Evolutionary conservation across 2,797 vertebrate species (phyloP).

Genomic region (Gallinago solitaria): DNA sequence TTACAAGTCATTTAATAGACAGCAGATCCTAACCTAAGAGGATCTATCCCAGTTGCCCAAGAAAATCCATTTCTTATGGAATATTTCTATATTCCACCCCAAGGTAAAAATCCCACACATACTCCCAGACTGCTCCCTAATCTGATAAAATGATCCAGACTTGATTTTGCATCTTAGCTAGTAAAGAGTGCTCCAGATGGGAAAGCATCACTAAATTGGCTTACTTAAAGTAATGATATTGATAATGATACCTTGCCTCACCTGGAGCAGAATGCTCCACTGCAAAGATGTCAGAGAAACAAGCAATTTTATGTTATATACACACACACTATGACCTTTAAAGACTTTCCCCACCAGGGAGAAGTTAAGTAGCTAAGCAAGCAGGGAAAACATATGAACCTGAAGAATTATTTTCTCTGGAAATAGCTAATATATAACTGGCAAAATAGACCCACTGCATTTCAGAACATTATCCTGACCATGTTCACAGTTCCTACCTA

Average conservation of each 20-base stretch:
- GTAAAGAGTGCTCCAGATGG: slow-evolving; percentile 4
- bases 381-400: neutral
- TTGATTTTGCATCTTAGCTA: neutral
- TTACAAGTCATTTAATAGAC: neutral
- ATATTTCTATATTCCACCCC: neutral
- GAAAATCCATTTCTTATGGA: neutral
- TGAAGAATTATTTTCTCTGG: neutral
- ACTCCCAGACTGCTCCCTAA: neutral
- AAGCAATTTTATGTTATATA: neutral
- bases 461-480: neutral
- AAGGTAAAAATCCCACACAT: neutral
- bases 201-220: neutral
- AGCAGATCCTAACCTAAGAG: neutral
- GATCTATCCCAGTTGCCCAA: neutral
- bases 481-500: neutral
- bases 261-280: neutral
- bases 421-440: neutral
- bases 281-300: neutral
- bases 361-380: neutral
- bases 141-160: neutral
- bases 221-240: neutral
- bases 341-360: neutral
- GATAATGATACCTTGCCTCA: slow-evolving; percentile 11
- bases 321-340: neutral
- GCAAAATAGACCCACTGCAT: neutral